Evolutionary conservation across 2,797 vertebrate species (phyloP).

Genomic region (Poeciliopsis gracilis): DNA sequence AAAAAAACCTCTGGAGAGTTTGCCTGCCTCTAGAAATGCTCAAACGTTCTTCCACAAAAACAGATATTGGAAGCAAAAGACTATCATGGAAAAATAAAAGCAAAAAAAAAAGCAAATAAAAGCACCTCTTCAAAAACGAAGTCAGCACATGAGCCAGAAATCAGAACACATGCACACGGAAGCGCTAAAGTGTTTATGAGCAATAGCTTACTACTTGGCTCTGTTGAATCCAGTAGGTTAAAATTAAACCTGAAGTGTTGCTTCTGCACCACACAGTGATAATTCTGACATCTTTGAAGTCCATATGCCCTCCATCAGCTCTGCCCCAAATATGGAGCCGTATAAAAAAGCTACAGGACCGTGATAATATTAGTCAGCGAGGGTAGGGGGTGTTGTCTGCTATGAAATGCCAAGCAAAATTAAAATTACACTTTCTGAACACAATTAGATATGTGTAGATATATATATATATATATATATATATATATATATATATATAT

Average conservation of each 20-base stretch:
- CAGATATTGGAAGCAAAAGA: constrained; percentile 3
- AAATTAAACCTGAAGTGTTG: constrained; percentile 70
- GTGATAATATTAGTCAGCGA: constrained; percentile 63
- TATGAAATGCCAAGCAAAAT: constrained; percentile 27
- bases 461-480: no score
- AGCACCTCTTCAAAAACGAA: background rate
- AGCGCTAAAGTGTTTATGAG: constrained; percentile 62
- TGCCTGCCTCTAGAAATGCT: background rate
- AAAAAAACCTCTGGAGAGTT: background rate
- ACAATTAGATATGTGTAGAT: background rate
- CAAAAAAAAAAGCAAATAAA: background rate
- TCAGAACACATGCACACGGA: constrained; percentile 49
- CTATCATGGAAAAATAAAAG: background rate
- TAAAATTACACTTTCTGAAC: constrained; percentile 20
- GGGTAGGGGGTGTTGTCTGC: constrained; percentile 36
- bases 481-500: no score
- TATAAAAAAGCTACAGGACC: constrained; percentile 45
- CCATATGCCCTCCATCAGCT: constrained; percentile 56
- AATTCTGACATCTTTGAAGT: constrained; percentile 64
- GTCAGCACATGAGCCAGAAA: background rate
- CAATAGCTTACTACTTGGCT: constrained; percentile 31
- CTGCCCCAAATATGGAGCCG: constrained; percentile 62
- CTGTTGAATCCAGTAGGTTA: constrained; percentile 43
- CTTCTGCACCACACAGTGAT: constrained; percentile 62
- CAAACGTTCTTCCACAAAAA: background rate